Conservation (phyloP, 2,888 invertebrate genomes). For the Globia sparganii region DNA sequence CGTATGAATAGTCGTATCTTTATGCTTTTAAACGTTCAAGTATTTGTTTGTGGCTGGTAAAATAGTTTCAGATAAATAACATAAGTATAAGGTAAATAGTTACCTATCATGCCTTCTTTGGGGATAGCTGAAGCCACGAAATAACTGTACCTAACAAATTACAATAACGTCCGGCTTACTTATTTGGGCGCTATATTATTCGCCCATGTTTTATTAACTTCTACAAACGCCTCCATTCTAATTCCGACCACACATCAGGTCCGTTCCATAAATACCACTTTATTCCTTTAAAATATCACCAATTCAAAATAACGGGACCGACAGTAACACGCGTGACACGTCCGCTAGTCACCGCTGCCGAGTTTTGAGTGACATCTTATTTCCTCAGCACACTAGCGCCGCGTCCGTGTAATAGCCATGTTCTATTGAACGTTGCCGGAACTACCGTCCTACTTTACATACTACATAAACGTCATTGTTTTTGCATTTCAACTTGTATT, state of each 20-base stretch:
- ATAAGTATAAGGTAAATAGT: not conserved
- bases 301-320: slow-evolving; percentile 55
- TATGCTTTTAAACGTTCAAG: not conserved
- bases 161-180: not conserved
- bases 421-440: slow-evolving; percentile 74
- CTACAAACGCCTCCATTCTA: not conserved
- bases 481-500: slow-evolving; percentile 51
- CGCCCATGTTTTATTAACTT: not conserved
- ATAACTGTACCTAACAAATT: not conserved
- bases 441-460: slow-evolving; percentile 74
- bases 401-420: slow-evolving; percentile 60
- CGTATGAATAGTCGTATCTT: not conserved
- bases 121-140: not conserved
- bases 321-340: slow-evolving; percentile 70
- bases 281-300: slow-evolving; percentile 58
- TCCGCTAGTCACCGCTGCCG: slow-evolving; percentile 75
- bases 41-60: not conserved
- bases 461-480: slow-evolving; percentile 60
- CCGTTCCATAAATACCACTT: slow-evolving; percentile 20
- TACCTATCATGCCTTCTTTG: not conserved
- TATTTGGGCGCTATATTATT: not conserved
- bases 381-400: slow-evolving; percentile 79
- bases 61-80: too few species aligned
- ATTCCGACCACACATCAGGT: slow-evolving; percentile 15
- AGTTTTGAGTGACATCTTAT: slow-evolving; percentile 85